phyloP scores from a whole-genome alignment of 2,797 vertebrate species.

The Hyperoplus immaculatus region DNA sequence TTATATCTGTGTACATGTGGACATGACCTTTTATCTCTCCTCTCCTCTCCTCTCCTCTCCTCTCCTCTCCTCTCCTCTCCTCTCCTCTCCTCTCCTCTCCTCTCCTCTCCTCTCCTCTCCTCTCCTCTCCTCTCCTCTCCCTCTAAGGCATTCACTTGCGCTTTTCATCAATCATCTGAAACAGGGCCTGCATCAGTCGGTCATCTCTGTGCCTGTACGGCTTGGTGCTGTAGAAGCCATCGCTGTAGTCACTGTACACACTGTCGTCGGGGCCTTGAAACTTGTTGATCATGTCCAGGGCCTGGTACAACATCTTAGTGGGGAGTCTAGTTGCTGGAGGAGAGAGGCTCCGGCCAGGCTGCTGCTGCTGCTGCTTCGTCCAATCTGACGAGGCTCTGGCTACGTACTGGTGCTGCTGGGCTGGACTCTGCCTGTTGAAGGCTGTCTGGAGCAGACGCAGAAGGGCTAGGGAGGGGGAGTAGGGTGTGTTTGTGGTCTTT shows the following conservation, averaged over 20 bases:
- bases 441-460: slow-evolving; percentile 91
- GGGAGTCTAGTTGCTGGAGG: slow-evolving; percentile 62
- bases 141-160: slow-evolving; percentile 78
- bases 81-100: slow-evolving; percentile 19
- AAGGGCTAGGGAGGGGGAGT: slow-evolving; percentile 84
- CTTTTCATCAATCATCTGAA: slow-evolving; percentile 90
- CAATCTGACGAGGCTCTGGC: slow-evolving; percentile 36
- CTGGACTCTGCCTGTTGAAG: slow-evolving; percentile 86
- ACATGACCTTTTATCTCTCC: not conserved
- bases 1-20: too few species aligned
- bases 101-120: not conserved
- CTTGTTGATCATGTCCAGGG: slow-evolving; percentile 91
- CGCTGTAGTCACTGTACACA: slow-evolving; percentile 92
- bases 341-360: slow-evolving; percentile 37
- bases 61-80: not conserved
- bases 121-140: slow-evolving; percentile 6
- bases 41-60: not conserved
- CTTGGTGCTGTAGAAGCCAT: slow-evolving; percentile 92
- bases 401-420: slow-evolving; percentile 40
- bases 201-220: slow-evolving; percentile 95
- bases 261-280: slow-evolving; percentile 86
- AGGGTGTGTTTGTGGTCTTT: slow-evolving; percentile 61
- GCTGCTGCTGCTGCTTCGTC: slow-evolving; percentile 46
- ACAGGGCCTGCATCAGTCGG: slow-evolving; percentile 92
- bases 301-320: slow-evolving; percentile 89